Conservation (phyloP, 2,888 invertebrate species). For the Reticulitermes lucifugus region DNA sequence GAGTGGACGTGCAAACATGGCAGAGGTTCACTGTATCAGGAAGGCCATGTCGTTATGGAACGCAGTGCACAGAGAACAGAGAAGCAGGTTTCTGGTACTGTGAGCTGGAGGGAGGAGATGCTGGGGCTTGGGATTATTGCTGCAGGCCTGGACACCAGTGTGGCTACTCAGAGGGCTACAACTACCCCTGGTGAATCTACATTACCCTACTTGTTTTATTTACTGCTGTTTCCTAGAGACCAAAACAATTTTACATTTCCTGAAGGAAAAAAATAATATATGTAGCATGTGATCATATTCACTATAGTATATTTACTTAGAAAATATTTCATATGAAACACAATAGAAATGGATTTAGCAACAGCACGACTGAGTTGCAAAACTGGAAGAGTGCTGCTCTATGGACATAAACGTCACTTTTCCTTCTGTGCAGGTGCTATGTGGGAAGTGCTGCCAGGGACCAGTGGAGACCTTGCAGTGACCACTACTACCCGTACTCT, state of each 20-base stretch:
- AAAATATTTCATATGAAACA: too few species aligned
- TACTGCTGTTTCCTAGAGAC: too few species aligned
- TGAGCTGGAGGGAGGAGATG: constrained; percentile 78
- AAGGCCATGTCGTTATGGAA: constrained; percentile 79
- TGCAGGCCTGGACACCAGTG: constrained; percentile 86
- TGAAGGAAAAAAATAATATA: too few species aligned
- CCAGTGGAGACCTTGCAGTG: constrained; percentile 90
- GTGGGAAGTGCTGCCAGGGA: constrained; percentile 79
- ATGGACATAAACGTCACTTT: too few species aligned
- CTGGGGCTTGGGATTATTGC: constrained; percentile 87
- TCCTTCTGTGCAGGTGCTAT: constrained; percentile 72
- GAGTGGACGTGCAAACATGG: constrained; percentile 69
- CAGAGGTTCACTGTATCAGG: constrained; percentile 85
- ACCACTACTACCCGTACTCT: constrained; percentile 79
- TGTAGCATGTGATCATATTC: too few species aligned
- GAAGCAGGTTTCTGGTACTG: constrained; percentile 88
- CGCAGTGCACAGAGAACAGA: constrained; percentile 77
- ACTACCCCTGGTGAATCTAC: constrained; percentile 79
- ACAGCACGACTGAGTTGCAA: too few species aligned
- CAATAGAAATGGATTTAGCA: too few species aligned
- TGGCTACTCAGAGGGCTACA: constrained; percentile 84
- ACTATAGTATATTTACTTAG: too few species aligned
- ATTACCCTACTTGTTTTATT: too few species aligned
- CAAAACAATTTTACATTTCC: too few species aligned
- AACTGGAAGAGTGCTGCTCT: too few species aligned